Base-by-base conservation (phyloP, 1,140 invertebrate species). In the Drosophila lowei region DNA sequence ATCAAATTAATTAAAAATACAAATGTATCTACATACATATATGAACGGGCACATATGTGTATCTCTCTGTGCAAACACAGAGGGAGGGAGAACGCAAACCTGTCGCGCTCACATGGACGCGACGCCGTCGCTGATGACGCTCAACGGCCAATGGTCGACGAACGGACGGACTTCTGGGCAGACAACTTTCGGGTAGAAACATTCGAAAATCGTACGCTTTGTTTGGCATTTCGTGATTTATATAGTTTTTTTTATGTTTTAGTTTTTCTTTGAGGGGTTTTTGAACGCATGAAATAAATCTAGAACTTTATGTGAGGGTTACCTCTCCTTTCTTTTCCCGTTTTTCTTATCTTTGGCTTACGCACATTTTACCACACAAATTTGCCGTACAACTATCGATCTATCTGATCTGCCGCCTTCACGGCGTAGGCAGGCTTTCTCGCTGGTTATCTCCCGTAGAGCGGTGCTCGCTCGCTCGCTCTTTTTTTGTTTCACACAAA, bases 181-280 rank as follows among this genome's bases (percentile, higher is more conserved):
- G 50, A 57, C 68, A 72, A 54, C 48, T 48, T 71, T 18, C 56
- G 38, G 15, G 42, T 53, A 38, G 4, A 46, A 25, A 43, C 65
- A 74, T 59, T 62, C 61, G 74, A 68, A 38, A 73, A 78, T 54
- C 42, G 58, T 71, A 72, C 56, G 48, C 63, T 77, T 78, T 73
- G 79, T 83, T 81, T 70, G 73, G 65, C 46, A 44, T 59, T 57
- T 83, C 59, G 55, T 66, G 59, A 79, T 75, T 84, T 78, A 71
- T 79, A 72, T 75, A 46, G 61, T 67, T 47, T 52, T 8, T 63
- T n/a, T 46, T 52, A 15, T 16, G n/a, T 50, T 18, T n/a, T 63
- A 11, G 5, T 25, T 25, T 5, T 25, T 25, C 5, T 23, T 0
- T 25, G 3, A 25, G 4, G 3, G 23, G 23, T 5, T 25, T 25